Percentiles rank a stretch among this genome's conserved stretches.
Evolutionary conservation across 2,888 invertebrate genomes (phyloP).

Genomic region (Heliconius ethilla): DNA sequence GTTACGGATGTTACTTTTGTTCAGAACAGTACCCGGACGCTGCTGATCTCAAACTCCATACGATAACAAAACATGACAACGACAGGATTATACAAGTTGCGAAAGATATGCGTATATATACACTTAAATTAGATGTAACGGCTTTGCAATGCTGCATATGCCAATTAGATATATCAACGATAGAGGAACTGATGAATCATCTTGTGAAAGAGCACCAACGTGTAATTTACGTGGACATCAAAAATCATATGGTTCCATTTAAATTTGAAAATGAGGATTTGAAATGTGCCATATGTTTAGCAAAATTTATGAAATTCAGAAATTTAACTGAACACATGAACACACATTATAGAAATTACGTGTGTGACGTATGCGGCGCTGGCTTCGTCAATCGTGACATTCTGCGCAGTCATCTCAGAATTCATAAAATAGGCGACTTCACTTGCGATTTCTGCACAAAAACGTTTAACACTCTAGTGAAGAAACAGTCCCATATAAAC

Average conservation of each 20-base stretch:
- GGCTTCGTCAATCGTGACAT: constrained; percentile 53
- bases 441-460: constrained; percentile 49
- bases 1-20: constrained; percentile 58
- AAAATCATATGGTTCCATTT: constrained; percentile 59
- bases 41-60: constrained; percentile 56
- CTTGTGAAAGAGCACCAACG: constrained; percentile 51
- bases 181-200: constrained; percentile 56
- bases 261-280: constrained; percentile 53
- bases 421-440: constrained; percentile 49
- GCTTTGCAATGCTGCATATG: constrained; percentile 59
- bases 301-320: constrained; percentile 44
- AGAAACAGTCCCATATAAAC: constrained; percentile 48
- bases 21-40: constrained; percentile 49
- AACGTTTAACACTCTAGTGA: constrained; percentile 47
- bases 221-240: constrained; percentile 53
- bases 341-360: constrained; percentile 60
- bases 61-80: constrained; percentile 50
- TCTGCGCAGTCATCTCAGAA: constrained; percentile 44
- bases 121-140: constrained; percentile 62
- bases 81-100: constrained; percentile 51
- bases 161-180: constrained; percentile 41
- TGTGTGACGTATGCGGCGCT: constrained; percentile 59
- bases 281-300: constrained; percentile 54
- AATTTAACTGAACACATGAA: constrained; percentile 64
- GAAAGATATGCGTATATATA: constrained; percentile 45